Percentiles rank a stretch among this genome's conserved stretches.
Conservation (phyloP, 1,140 invertebrate genomes). For the Pogonomyrmex californicus region DNA sequence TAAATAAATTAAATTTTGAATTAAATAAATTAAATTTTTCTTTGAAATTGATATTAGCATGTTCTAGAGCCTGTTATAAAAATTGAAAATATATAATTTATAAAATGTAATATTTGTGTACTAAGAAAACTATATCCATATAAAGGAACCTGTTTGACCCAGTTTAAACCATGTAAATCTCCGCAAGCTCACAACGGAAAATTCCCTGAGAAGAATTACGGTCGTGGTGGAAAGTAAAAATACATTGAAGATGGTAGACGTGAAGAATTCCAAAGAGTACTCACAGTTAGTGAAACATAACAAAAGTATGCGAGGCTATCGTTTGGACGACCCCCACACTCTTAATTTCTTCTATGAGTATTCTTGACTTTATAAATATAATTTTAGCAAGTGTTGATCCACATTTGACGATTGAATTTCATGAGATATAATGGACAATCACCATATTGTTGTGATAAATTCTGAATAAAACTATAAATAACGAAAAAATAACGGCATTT, state of each 20-base stretch:
- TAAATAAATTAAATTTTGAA: not conserved
- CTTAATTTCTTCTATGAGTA: conserved; percentile 50
- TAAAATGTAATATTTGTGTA: not conserved
- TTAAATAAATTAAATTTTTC: not conserved
- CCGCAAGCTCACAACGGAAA: conserved; percentile 11
- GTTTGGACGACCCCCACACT: conserved; percentile 30
- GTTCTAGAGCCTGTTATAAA: not conserved
- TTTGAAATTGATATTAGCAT: not conserved
- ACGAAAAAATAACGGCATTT: not conserved
- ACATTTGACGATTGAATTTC: conserved; percentile 13
- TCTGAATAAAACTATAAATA: too few relatives aligned
- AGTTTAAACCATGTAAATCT: conserved; percentile 42
- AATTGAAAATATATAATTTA: not conserved
- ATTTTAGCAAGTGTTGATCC: conserved; percentile 30
- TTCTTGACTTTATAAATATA: conserved; percentile 30
- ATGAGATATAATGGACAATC: not conserved
- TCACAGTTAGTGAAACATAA: conserved; percentile 38
- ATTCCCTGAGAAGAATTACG: conserved; percentile 41
- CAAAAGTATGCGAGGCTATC: conserved; percentile 41
- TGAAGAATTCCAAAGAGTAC: conserved; percentile 37
- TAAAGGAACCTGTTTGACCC: conserved; percentile 10
- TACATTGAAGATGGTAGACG: conserved; percentile 48
- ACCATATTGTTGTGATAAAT: not conserved
- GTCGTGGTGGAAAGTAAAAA: conserved; percentile 49
- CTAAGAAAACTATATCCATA: not conserved